A percentile compares a stretch with the other conserved stretches of the same genome.
Evolutionary conservation across 2,113 vertebrate genomes (phyloP).

Genomic region (Psephotus haematonotus): DNA sequence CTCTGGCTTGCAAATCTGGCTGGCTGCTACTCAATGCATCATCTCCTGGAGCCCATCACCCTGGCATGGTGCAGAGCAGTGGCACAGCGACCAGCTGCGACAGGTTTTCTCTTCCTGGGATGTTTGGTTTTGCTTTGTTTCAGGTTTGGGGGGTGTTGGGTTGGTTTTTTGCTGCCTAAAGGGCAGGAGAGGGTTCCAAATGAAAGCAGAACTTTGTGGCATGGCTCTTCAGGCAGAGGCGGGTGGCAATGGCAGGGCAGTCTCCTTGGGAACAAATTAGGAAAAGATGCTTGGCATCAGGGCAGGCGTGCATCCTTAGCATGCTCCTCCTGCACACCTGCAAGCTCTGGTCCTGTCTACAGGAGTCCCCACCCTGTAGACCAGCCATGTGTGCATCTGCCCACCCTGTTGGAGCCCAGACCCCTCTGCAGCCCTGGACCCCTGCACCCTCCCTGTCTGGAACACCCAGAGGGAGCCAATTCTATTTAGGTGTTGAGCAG

Average conservation of each 20-base stretch:
- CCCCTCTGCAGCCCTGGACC: accelerated
- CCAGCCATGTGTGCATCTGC: accelerated
- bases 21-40: background rate
- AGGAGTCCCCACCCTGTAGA: accelerated
- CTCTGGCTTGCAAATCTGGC: background rate
- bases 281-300: background rate
- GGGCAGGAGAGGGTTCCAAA: background rate
- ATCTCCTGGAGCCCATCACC: background rate
- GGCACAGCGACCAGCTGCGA: accelerated
- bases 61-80: background rate
- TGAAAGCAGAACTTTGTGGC: background rate
- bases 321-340: background rate
- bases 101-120: background rate
- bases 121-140: background rate
- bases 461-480: background rate
- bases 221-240: background rate
- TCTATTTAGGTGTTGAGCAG: background rate
- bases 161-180: background rate
- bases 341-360: background rate
- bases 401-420: accelerated
- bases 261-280: background rate
- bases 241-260: background rate
- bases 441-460: accelerated
- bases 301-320: background rate
- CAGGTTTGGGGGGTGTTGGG: background rate